phyloP scores from a whole-genome alignment of 2,888 invertebrate genomes.

The Xanthia togata region DNA sequence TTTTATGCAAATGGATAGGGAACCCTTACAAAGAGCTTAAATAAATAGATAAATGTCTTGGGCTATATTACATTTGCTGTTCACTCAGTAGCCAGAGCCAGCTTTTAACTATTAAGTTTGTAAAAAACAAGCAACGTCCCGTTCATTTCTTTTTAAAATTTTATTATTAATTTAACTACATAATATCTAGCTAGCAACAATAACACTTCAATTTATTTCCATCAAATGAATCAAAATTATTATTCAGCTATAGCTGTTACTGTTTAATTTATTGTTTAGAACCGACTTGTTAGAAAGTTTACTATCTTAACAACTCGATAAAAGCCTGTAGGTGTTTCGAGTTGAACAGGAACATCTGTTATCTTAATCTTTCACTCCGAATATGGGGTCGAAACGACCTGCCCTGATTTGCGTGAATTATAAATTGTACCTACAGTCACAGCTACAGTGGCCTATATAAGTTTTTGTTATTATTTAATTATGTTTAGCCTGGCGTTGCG shows the following conservation, averaged over 20 bases:
- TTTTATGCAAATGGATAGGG: too few relatives aligned
- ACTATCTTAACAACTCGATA: slow-evolving; percentile 58
- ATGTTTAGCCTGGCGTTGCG: not conserved
- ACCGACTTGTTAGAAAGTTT: slow-evolving; percentile 53
- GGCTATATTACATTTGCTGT: not conserved
- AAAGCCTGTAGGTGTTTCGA: slow-evolving; percentile 60
- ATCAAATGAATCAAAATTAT: slow-evolving; percentile 11
- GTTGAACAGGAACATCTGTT: slow-evolving; percentile 54
- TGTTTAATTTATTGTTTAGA: slow-evolving; percentile 62
- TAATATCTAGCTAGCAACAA: not conserved
- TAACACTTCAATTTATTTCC: not conserved
- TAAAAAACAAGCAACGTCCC: not conserved
- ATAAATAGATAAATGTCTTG: not conserved
- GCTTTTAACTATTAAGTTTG: too few relatives aligned
- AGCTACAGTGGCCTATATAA: not conserved
- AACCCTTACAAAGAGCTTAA: too few relatives aligned
- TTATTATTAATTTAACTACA: too few relatives aligned
- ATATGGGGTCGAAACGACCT: slow-evolving; percentile 12
- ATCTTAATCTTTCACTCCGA: slow-evolving; percentile 52
- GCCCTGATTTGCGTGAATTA: slow-evolving; percentile 2
- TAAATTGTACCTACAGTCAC: slow-evolving; percentile 1
- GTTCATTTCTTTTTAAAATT: not conserved
- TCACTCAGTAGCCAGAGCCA: not conserved
- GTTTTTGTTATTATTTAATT: not conserved
- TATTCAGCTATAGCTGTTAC: slow-evolving; percentile 35